These are phyloP conservation scores for Coptotermes formosanus DNA, from an alignment of 1,140 invertebrate species.

Conservation along the genomic window DNA sequence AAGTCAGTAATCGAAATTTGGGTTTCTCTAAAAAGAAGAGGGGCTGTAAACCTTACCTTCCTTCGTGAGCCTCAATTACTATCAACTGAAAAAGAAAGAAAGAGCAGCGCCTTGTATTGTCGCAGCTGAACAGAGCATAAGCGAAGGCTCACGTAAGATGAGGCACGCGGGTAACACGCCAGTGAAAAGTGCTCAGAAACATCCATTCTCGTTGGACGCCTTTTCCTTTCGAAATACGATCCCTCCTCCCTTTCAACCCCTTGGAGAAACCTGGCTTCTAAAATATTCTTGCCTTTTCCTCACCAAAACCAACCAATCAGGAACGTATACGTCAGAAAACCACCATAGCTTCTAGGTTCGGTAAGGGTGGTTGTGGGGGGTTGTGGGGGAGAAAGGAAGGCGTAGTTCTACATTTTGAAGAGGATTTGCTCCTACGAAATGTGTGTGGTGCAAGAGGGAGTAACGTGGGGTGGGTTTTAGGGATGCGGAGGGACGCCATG, in stretches of 20 bases:
- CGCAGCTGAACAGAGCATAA: too few species aligned
- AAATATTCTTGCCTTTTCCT: constrained; percentile 17
- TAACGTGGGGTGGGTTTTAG: background rate
- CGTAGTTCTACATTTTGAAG: constrained; percentile 8
- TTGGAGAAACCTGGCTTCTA: background rate
- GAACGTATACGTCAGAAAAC: constrained; percentile 12
- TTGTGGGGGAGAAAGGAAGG: background rate
- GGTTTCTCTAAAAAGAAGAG: too few species aligned
- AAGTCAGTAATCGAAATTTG: too few species aligned
- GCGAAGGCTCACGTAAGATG: background rate
- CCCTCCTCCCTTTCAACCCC: background rate
- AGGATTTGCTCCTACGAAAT: constrained; percentile 18
- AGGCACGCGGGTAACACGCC: background rate
- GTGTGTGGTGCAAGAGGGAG: background rate
- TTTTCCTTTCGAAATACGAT: background rate
- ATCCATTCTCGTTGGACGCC: background rate
- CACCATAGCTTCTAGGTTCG: background rate
- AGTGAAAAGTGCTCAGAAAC: background rate
- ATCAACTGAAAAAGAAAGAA: too few species aligned
- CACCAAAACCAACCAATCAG: constrained; percentile 17
- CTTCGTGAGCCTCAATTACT: too few species aligned
- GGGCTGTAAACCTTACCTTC: too few species aligned
- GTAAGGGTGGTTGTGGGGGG: background rate
- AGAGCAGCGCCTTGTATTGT: too few species aligned
- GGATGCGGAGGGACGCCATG: background rate